A percentile compares a stretch with the other conserved stretches of the same genome.
phyloP scores from a whole-genome alignment of 2,888 invertebrate species.

The Platycheirus rosarum region DNA sequence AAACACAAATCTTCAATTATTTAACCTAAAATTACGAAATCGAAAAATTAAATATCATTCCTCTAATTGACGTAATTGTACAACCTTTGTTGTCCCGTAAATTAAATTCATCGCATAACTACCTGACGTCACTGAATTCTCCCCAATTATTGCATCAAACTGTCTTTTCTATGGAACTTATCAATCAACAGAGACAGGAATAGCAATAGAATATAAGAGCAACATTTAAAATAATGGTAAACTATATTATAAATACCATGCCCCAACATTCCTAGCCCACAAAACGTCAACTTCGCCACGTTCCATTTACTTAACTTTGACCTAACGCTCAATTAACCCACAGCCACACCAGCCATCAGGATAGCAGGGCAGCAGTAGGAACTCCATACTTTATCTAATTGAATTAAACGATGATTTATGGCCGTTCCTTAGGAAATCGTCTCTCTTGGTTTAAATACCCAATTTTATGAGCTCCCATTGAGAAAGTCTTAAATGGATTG shows the following conservation, averaged over 20 bases:
- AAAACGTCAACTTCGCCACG: conserved; percentile 10
- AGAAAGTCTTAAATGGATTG: conserved; percentile 63
- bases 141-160: neutral
- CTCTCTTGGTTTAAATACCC: conserved; percentile 46
- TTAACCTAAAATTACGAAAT: too few relatives aligned
- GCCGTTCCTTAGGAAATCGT: conserved; percentile 21
- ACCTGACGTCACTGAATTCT: neutral
- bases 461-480: conserved; percentile 64
- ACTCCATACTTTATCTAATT: conserved; percentile 65
- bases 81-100: neutral
- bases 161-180: neutral
- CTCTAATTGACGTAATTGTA: neutral
- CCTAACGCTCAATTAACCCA: conserved; percentile 63
- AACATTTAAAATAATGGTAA: neutral
- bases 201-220: neutral
- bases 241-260: neutral
- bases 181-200: neutral
- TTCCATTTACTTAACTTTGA: conserved; percentile 41
- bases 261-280: neutral
- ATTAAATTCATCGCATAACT: neutral
- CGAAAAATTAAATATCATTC: too few relatives aligned
- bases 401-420: conserved; percentile 73
- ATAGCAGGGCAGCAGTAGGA: conserved; percentile 1
- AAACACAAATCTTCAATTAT: too few relatives aligned
- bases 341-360: conserved; percentile 2